A percentile compares a stretch with the other conserved stretches of the same genome.
Evolutionary conservation across 92 coral and sea anemone genomes (phyloP).

Genomic region (Chrysogorgia sp.): DNA sequence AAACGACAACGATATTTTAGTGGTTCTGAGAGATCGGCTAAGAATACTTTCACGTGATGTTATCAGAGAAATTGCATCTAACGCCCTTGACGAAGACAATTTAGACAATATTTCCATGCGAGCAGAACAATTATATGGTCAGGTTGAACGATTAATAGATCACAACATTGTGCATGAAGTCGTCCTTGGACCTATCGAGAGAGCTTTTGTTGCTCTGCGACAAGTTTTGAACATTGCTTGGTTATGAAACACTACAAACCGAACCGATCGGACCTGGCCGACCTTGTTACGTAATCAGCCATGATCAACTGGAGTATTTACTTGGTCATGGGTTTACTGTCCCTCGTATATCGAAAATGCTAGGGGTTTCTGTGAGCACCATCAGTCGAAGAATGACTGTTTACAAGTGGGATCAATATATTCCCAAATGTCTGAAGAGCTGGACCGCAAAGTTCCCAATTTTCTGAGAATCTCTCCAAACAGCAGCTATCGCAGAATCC

Average conservation of each 20-base stretch:
- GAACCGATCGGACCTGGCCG: not conserved
- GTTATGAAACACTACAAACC: not conserved
- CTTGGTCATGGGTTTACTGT: too few relatives aligned
- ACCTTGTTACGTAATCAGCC: not conserved
- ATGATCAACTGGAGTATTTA: not conserved
- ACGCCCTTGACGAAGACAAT: not conserved
- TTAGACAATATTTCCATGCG: not conserved
- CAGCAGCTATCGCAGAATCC: not conserved
- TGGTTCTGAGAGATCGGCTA: not conserved
- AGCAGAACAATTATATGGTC: not conserved
- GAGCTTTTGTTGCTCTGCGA: too few relatives aligned
- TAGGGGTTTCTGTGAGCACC: not conserved
- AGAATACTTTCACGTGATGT: not conserved
- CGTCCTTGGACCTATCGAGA: not conserved
- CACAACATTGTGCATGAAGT: not conserved
- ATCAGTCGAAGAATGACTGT: too few relatives aligned
- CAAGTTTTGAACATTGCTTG: too few relatives aligned
- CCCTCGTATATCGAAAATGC: not conserved
- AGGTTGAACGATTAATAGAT: not conserved
- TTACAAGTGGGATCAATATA: too few relatives aligned
- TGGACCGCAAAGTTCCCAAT: not conserved
- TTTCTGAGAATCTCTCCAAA: not conserved
- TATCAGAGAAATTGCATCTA: not conserved
- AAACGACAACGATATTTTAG: not conserved
- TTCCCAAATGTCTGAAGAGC: not conserved